These are phyloP conservation scores for Ceuthmochares aereus DNA, from an alignment of 2,113 vertebrate species.

Conservation along the genomic window DNA sequence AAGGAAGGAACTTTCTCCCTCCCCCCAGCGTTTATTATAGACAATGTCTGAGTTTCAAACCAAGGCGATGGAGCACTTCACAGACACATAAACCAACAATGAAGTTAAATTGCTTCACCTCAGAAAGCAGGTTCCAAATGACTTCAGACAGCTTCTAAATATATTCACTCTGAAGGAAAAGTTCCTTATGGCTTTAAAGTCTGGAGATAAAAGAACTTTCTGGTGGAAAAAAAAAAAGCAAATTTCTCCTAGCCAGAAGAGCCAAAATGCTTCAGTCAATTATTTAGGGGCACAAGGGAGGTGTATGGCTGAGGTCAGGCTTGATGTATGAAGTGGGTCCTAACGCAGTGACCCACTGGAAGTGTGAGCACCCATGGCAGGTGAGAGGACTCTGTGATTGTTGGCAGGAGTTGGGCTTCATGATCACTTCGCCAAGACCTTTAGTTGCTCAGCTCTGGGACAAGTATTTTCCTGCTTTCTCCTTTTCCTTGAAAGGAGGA, in stretches of 20 bases:
- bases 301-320: background rate
- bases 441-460: background rate
- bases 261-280: background rate
- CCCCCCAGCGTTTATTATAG: constrained; percentile 32
- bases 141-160: constrained; percentile 51
- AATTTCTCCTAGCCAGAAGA: background rate
- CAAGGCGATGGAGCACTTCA: background rate
- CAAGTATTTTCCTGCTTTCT: background rate
- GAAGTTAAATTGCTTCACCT: constrained; percentile 49
- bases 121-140: constrained; percentile 15
- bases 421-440: background rate
- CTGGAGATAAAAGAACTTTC: constrained; percentile 9
- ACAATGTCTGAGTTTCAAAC: constrained; percentile 32
- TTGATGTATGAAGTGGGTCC: background rate
- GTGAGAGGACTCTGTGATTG: background rate
- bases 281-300: background rate
- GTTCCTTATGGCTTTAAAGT: constrained; percentile 37
- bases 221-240: background rate
- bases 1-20: constrained; percentile 16
- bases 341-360: accelerated
- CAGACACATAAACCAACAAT: background rate
- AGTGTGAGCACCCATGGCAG: background rate
- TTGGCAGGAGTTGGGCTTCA: background rate
- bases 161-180: constrained; percentile 19
- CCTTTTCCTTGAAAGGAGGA: background rate